These are phyloP conservation scores for Bombyx mandarina DNA, from an alignment of 1,140 invertebrate species.

Conservation along the genomic window DNA sequence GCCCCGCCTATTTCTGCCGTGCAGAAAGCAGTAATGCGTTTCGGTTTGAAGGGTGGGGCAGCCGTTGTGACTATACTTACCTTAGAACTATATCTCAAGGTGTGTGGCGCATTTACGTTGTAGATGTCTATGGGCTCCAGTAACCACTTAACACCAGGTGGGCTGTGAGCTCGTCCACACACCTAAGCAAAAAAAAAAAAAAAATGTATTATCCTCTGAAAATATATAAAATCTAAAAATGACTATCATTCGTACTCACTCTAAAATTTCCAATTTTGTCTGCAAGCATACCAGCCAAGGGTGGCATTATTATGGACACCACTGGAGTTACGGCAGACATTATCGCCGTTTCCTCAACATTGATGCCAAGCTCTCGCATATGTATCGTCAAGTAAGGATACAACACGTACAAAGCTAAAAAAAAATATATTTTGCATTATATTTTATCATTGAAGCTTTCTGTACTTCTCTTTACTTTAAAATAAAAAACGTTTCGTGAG, in stretches of 20 bases:
- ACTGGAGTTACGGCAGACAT: slow-evolving; percentile 87
- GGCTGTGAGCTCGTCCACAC: no score
- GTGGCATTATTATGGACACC: slow-evolving; percentile 83
- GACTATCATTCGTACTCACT: slow-evolving; percentile 60
- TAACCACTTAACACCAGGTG: no score
- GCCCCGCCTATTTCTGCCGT: no score
- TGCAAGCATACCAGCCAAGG: slow-evolving; percentile 81
- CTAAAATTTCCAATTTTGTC: slow-evolving; percentile 87
- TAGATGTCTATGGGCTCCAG: no score
- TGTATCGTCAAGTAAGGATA: slow-evolving; percentile 90
- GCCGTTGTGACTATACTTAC: no score
- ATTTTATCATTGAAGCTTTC: background rate
- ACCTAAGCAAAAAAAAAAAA: no score
- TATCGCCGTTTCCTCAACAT: slow-evolving; percentile 87
- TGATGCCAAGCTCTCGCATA: slow-evolving; percentile 87
- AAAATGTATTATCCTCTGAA: no score
- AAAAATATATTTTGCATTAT: background rate
- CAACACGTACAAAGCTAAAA: slow-evolving; percentile 73
- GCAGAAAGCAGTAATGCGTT: no score
- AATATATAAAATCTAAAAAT: no score
- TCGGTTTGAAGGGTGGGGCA: no score
- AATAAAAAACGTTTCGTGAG: background rate
- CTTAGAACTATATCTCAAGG: no score
- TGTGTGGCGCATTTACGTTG: no score
- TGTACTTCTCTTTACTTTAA: background rate